Base-by-base conservation (phyloP, 2,797 vertebrate genomes). In the Lithobates sylvaticus region DNA sequence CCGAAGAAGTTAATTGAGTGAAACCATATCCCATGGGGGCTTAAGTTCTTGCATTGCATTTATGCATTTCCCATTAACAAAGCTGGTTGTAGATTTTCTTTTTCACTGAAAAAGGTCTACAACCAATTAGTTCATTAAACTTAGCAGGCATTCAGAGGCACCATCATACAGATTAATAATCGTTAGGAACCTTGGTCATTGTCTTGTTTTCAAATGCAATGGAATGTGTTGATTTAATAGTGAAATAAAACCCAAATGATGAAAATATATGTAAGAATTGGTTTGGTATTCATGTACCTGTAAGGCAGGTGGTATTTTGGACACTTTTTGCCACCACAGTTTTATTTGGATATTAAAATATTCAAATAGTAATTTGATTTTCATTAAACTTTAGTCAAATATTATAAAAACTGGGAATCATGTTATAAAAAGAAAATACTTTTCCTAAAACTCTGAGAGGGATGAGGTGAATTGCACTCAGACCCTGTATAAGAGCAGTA, bases 91-190 rank as follows among this genome's bases (percentile, higher is more conserved):
- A 71, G 44, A 54, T 84, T 84, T 61, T 78, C 47, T 61, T 78
- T 71, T 47, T 76, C 65, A 78, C 50, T 84, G 64, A 64, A n/a
- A 71, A 83, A 84, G 29, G 42, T 75, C 44, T 76, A 27, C 23
- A 2, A 68, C 81, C 42, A 58, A 84, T 69, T 76, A 76, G 42
- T 23, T 39, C 27, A 69, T 26, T 83, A 76, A 76, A n/a, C 61
- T 32, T 13, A 83, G 16, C 72, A 34, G 34, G 16, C 5, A 68
- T 15, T 61, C 21, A 44, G 23, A 69, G 73, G 15, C 54, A 34
- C 27, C 71, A 75, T 50, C 72, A 75, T n/a, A 74, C 50, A 82
- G 36, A 79, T 75, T 15, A 29, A 27, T 50, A 7, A 36, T 77
- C 42, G 21, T 16, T 32, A 54, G 50, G 50, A 18, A 54, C 50